phyloP scores from a whole-genome alignment of 92 coral and sea anemone species.

The Umimayanthus chanpuru region DNA sequence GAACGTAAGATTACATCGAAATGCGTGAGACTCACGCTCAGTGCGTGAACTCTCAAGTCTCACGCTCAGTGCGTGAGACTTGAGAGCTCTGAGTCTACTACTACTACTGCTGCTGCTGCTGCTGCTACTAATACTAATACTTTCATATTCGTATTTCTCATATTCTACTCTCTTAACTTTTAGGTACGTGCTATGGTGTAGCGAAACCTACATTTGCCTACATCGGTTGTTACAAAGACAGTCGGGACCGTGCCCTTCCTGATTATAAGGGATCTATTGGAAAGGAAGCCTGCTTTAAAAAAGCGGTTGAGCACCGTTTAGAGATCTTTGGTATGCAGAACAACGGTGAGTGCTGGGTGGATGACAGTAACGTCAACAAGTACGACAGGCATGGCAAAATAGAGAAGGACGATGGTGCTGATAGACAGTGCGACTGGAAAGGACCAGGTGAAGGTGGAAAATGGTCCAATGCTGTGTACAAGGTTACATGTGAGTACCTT shows the following conservation, averaged over 20 bases:
- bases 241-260: background rate
- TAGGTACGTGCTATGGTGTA: background rate
- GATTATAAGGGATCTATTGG: background rate
- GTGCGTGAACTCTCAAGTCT: no score
- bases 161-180: no score
- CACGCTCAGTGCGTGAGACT: no score
- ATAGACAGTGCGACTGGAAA: background rate
- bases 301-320: background rate
- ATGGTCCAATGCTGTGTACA: slow-evolving; percentile 1
- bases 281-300: background rate
- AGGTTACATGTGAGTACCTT: background rate
- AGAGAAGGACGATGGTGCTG: no score
- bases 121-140: no score
- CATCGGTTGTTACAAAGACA: slow-evolving; percentile 10
- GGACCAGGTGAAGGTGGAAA: background rate
- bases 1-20: no score
- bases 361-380: background rate
- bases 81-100: no score
- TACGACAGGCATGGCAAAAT: background rate
- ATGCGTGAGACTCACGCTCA: no score
- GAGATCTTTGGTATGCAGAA: slow-evolving; percentile 5
- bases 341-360: slow-evolving; percentile 1
- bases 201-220: background rate
- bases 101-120: no score
- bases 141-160: no score